These are phyloP conservation scores for Entomobrya proxima DNA, from an alignment of 2,888 invertebrate genomes.

Conservation along the genomic window DNA sequence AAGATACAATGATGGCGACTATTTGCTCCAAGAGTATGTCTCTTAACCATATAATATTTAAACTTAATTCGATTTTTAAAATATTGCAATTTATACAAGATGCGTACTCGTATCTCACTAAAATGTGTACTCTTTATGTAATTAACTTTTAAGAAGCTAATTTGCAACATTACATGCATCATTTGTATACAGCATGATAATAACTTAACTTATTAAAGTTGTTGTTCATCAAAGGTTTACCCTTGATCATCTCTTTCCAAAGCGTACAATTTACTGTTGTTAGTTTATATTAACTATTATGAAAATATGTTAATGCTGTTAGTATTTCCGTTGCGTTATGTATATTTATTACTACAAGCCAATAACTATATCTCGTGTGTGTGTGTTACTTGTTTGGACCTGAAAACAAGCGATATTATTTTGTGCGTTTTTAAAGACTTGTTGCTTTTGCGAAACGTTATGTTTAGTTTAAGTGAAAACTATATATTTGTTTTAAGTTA, in stretches of 20 bases:
- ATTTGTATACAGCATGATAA: background rate
- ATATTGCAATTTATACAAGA: background rate
- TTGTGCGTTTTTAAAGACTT: constrained; percentile 45
- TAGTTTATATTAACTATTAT: background rate
- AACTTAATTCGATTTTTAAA: constrained; percentile 16
- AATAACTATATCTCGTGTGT: background rate
- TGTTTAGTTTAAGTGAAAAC: background rate
- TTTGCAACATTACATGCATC: constrained; percentile 5
- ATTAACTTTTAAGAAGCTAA: background rate
- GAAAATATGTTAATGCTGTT: constrained; percentile 14
- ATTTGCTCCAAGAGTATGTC: constrained; percentile 21
- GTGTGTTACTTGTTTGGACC: constrained; percentile 48
- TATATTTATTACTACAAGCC: constrained; percentile 18
- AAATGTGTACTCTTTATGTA: constrained; percentile 22
- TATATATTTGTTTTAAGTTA: background rate
- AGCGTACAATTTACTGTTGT: constrained; percentile 39
- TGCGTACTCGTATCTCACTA: background rate
- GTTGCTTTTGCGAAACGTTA: constrained; percentile 34
- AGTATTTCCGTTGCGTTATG: background rate
- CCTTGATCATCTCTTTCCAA: constrained; percentile 43
- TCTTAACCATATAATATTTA: constrained; percentile 4
- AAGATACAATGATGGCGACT: constrained; percentile 4
- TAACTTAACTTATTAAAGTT: no score
- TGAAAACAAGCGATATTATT: constrained; percentile 54
- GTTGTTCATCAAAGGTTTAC: constrained; percentile 22